These are phyloP conservation scores for Mus caroli DNA, from an alignment of 2,797 vertebrate species.

Conservation along the genomic window DNA sequence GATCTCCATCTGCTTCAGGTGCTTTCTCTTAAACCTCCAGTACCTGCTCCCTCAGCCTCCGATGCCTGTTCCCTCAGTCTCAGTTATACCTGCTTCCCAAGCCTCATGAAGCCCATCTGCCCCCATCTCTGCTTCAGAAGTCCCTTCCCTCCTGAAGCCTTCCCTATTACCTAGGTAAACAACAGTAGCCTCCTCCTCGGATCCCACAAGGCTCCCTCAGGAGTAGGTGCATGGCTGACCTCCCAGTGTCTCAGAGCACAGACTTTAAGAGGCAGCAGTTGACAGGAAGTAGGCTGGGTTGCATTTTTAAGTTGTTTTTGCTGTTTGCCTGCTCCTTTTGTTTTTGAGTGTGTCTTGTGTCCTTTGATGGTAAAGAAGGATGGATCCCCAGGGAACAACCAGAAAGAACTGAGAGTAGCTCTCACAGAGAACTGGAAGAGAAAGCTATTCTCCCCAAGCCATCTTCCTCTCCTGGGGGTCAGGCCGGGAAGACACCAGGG, in stretches of 20 bases:
- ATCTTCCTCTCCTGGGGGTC: neutral
- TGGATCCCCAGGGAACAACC: conserved; percentile 21
- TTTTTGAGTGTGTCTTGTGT: conserved; percentile 21
- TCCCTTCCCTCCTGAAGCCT: neutral
- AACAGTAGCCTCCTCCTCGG: neutral
- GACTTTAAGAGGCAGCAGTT: neutral
- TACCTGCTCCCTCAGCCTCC: neutral
- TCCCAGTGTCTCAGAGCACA: neutral
- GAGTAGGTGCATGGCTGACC: neutral
- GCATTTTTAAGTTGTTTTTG: neutral
- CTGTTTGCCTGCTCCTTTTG: neutral
- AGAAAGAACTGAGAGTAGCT: conserved; percentile 50
- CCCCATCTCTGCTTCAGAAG: neutral
- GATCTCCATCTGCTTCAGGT: neutral
- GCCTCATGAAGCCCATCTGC: neutral
- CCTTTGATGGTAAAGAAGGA: conserved; percentile 32
- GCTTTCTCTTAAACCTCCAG: neutral
- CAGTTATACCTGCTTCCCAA: neutral
- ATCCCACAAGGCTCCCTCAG: neutral
- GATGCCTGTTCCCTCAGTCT: too few species aligned
- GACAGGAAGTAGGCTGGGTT: neutral
- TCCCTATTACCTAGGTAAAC: neutral
- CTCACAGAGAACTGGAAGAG: neutral
- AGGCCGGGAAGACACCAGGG: neutral
- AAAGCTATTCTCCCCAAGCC: neutral